phyloP scores from a whole-genome alignment of 2,888 invertebrate species.

The Himalopsyche japonica region DNA sequence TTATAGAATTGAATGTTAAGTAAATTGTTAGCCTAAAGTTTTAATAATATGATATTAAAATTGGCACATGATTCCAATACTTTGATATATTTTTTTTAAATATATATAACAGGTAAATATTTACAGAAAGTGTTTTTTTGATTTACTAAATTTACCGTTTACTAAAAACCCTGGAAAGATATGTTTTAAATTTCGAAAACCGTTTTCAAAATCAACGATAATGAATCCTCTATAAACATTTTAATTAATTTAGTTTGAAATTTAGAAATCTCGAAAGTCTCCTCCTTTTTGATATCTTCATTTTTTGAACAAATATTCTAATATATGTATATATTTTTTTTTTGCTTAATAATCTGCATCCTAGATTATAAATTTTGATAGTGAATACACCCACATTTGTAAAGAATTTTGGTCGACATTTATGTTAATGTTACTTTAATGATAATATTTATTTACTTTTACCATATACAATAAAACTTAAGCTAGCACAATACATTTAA shows the following conservation, averaged over 20 bases:
- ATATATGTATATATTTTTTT: constrained; percentile 28
- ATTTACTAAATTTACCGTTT: constrained; percentile 41
- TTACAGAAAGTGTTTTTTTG: constrained; percentile 38
- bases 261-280: constrained; percentile 39
- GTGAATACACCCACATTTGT: constrained; percentile 39
- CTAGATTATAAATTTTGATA: constrained; percentile 38
- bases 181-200: constrained; percentile 42
- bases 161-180: constrained; percentile 42
- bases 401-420: constrained; percentile 41
- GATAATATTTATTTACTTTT: constrained; percentile 28
- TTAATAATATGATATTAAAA: constrained; percentile 28
- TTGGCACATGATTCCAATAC: constrained; percentile 41
- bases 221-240: constrained; percentile 33
- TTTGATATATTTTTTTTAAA: constrained; percentile 37
- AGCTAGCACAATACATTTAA: constrained; percentile 34
- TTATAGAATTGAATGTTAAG: background rate
- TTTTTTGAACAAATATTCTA: constrained; percentile 29
- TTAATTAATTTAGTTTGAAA: constrained; percentile 31
- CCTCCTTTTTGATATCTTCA: constrained; percentile 29
- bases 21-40: background rate
- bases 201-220: constrained; percentile 40
- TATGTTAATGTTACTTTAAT: constrained; percentile 31
- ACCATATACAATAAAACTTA: constrained; percentile 33
- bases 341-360: constrained; percentile 29
- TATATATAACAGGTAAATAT: constrained; percentile 41